Evolutionary conservation across 2,113 vertebrate genomes (phyloP).

Genomic region (Campylorhamphus procurvoides): DNA sequence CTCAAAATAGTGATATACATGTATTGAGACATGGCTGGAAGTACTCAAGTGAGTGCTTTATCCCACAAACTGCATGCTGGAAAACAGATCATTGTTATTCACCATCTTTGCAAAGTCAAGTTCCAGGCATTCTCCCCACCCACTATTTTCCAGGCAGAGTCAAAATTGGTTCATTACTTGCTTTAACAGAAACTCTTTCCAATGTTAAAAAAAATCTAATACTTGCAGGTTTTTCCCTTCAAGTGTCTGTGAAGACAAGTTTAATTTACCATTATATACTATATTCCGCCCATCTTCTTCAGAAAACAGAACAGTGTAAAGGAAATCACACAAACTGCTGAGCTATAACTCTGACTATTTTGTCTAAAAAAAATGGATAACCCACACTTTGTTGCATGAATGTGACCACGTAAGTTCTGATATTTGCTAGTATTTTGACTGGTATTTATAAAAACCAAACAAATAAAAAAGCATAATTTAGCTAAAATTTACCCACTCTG

Average conservation of each 20-base stretch:
- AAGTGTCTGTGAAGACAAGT: neutral
- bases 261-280: neutral
- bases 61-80: neutral
- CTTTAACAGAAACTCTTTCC: neutral
- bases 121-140: neutral
- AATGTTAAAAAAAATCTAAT: neutral
- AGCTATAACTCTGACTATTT: neutral
- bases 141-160: neutral
- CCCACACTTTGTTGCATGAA: neutral
- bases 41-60: neutral
- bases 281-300: neutral
- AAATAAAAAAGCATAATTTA: neutral
- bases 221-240: neutral
- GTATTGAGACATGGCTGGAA: neutral
- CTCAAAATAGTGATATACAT: neutral
- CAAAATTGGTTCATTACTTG: neutral
- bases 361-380: neutral
- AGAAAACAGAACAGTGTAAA: neutral
- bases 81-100: neutral
- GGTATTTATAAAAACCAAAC: neutral
- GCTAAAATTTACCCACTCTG: neutral
- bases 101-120: neutral
- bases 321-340: neutral
- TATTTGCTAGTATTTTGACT: neutral
- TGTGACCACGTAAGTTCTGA: neutral